Evolutionary conservation across 2,888 invertebrate genomes (phyloP).

Genomic region (Heteromurus nitidus): DNA sequence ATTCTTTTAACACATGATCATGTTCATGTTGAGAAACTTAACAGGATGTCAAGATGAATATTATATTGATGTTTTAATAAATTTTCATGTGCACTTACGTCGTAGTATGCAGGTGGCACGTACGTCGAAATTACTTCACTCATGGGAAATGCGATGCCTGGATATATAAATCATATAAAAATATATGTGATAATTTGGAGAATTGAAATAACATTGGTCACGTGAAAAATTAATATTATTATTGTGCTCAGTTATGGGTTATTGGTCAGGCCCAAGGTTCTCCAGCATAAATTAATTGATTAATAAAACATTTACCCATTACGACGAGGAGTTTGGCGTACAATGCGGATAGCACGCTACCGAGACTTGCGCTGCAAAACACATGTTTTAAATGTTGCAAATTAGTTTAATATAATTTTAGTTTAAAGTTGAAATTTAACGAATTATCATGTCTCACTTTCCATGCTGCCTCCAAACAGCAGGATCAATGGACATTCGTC

Average conservation of each 20-base stretch:
- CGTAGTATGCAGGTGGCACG: conserved; percentile 94
- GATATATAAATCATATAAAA: neutral
- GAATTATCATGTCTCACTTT: conserved; percentile 43
- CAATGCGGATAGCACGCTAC: conserved; percentile 91
- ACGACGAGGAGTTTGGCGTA: conserved; percentile 95
- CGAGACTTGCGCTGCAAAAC: conserved; percentile 87
- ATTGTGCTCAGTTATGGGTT: too few species aligned
- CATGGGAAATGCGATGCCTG: conserved; percentile 90
- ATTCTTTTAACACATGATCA: too few species aligned
- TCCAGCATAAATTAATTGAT: conserved; percentile 1
- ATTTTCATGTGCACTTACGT: conserved; percentile 79
- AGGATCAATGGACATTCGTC: conserved; percentile 54
- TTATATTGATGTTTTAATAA: neutral
- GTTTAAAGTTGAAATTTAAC: neutral
- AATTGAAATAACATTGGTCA: neutral
- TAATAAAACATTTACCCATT: conserved; percentile 81
- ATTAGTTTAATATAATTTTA: neutral
- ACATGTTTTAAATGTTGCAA: too few species aligned
- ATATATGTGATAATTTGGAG: neutral
- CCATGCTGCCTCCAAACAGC: conserved; percentile 65
- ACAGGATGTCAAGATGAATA: too few species aligned
- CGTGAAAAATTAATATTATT: too few species aligned
- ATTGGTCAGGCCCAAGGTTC: too few species aligned
- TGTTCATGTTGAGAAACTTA: too few species aligned
- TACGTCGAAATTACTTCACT: conserved; percentile 96